Base-by-base conservation (phyloP, 2,888 invertebrate genomes). In the Nudaria mundana region DNA sequence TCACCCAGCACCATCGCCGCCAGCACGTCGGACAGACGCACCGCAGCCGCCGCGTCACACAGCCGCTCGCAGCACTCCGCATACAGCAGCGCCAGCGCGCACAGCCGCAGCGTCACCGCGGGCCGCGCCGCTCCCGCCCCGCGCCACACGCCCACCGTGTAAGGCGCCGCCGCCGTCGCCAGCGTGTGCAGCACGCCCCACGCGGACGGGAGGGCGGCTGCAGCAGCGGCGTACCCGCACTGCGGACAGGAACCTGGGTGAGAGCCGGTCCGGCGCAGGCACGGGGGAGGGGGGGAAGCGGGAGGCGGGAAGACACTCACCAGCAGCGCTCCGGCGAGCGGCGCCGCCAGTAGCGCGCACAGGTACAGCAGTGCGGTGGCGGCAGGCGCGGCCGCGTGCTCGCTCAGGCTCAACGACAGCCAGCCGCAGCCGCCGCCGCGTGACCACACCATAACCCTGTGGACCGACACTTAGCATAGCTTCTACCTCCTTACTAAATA, bases 1-100 rank as follows among this genome's bases (percentile, higher is more conserved):
- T 11, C 30, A 69, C 69, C 69, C 12, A 64, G 48, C 25, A 47
- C 25, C 33, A 69, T 34, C 36, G 56, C 53, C 5, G 52, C 52
- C 8, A 64, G 29, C 40, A 69, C 49, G 40, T 68, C 63, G 3
- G 37, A 35, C 6, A 54, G 35, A 26, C 67, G 59, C 37, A 81
- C 39, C 22, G 66, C 59, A 15, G 81, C 81, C 43, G 74, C 81
- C 3, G 71, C 76, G 30, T 71, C 72, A 4, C 60, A 37, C 37
- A 81, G 53, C 25, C 72, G 56, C 45, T 64, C 63, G 49, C 82
- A 79, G 52, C 81, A 81, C 47, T 81, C 79, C 12, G 63, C 68
- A 47, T 80, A 83, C 37, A 82, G 49, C 53, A 83, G 55, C 43
- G 54, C 37, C 31, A 83, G 57, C 7, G 77, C 77, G n/a, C 71